These are phyloP conservation scores for Plectrocnemia conspersa DNA, from an alignment of 1,140 invertebrate genomes.

Conservation along the genomic window DNA sequence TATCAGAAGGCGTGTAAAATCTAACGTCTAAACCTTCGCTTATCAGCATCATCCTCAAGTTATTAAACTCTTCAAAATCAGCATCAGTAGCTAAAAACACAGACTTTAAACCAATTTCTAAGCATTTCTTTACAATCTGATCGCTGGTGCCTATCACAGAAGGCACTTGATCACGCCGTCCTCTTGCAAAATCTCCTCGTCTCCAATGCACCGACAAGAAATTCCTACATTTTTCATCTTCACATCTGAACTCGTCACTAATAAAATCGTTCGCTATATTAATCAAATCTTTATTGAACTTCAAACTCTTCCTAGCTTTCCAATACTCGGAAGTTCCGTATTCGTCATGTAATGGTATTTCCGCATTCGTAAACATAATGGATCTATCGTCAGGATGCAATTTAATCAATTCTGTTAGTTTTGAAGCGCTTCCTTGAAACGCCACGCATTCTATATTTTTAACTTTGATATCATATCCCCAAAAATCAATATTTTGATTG, in stretches of 20 bases:
- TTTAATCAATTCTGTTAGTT: slow-evolving; percentile 55
- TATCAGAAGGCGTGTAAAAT: slow-evolving; percentile 43
- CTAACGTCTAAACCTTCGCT: slow-evolving; percentile 38
- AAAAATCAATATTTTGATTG: slow-evolving; percentile 43
- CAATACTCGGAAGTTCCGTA: slow-evolving; percentile 84
- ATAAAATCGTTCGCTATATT: slow-evolving; percentile 70
- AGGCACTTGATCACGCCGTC: slow-evolving; percentile 65
- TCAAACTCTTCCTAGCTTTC: slow-evolving; percentile 85
- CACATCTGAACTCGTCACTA: slow-evolving; percentile 59
- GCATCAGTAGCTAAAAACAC: slow-evolving; percentile 86
- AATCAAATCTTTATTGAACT: slow-evolving; percentile 70
- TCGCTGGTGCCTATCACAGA: slow-evolving; percentile 63
- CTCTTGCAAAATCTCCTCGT: slow-evolving; percentile 74
- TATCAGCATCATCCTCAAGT: slow-evolving; percentile 45
- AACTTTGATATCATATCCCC: slow-evolving; percentile 43
- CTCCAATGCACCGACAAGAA: slow-evolving; percentile 81
- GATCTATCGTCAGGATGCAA: slow-evolving; percentile 45
- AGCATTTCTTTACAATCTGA: slow-evolving; percentile 48
- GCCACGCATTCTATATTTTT: slow-evolving; percentile 70
- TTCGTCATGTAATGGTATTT: slow-evolving; percentile 80
- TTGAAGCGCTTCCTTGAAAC: slow-evolving; percentile 74
- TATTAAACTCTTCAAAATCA: slow-evolving; percentile 52
- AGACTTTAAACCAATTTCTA: slow-evolving; percentile 52
- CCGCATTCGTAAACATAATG: slow-evolving; percentile 80
- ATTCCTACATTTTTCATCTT: slow-evolving; percentile 61